Conservation (phyloP, 1,140 invertebrate species). For the Brachionus rotundiformis region DNA sequence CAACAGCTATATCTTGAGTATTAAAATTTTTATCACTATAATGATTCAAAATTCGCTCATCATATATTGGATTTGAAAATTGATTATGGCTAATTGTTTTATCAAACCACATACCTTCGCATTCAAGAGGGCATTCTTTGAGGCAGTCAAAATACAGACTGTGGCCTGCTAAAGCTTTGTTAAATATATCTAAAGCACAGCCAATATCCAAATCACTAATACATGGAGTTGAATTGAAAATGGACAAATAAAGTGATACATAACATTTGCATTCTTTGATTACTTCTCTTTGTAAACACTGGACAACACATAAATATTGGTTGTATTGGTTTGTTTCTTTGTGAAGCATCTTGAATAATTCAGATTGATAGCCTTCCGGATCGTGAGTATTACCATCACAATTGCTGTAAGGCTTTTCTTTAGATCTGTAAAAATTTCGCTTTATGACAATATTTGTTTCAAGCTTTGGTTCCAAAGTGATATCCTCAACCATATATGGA, state of each 20-base stretch:
- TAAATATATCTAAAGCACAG: background rate
- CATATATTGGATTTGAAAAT: background rate
- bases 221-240: background rate
- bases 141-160: background rate
- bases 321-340: background rate
- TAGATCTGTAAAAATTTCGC: background rate
- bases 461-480: background rate
- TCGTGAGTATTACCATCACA: background rate
- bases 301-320: background rate
- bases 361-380: background rate
- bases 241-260: background rate
- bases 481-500: background rate
- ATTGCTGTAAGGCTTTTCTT: background rate
- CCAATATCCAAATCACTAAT: background rate
- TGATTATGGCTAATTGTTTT: background rate
- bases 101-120: background rate
- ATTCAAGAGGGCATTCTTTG: slow-evolving; percentile 30
- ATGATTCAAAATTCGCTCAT: background rate
- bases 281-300: background rate
- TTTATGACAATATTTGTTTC: background rate
- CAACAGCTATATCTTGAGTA: background rate
- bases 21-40: background rate
- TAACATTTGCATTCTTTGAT: background rate
- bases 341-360: background rate
- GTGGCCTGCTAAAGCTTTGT: background rate